These are phyloP conservation scores for Criorhina ranunculi DNA, from an alignment of 2,888 invertebrate genomes.

Conservation along the genomic window DNA sequence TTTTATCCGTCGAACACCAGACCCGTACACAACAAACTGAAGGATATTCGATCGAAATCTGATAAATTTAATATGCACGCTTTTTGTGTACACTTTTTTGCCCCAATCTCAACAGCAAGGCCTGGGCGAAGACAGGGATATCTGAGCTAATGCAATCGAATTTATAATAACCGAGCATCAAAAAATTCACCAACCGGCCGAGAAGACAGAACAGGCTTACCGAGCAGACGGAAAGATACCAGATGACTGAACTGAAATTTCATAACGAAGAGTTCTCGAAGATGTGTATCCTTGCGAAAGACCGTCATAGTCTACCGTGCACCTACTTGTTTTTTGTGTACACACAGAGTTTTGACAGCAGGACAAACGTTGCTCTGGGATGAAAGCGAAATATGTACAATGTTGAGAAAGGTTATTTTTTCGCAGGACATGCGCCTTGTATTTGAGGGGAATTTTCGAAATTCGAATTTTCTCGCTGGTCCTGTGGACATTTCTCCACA, in stretches of 20 bases:
- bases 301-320: conserved; percentile 45
- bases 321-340: conserved; percentile 55
- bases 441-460: conserved; percentile 65
- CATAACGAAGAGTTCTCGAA: conserved; percentile 50
- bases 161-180: conserved; percentile 43
- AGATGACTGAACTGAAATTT: conserved; percentile 72
- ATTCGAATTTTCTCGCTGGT: conserved; percentile 62
- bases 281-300: conserved; percentile 73
- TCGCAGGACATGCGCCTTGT: conserved; percentile 65
- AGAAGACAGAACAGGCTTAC: conserved; percentile 7
- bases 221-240: conserved; percentile 60
- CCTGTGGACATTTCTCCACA: conserved; percentile 13
- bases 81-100: conserved; percentile 9
- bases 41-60: conserved; percentile 24
- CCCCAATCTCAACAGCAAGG: conserved; percentile 16
- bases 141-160: conserved; percentile 44
- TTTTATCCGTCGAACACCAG: conserved; percentile 25
- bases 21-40: neutral
- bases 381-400: conserved; percentile 26
- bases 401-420: conserved; percentile 76
- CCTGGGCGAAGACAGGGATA: conserved; percentile 20
- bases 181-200: conserved; percentile 48
- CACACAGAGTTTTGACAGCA: conserved; percentile 68
- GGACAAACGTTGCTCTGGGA: conserved; percentile 20
- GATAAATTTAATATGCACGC: conserved; percentile 36